Percentiles rank a stretch among this genome's conserved stretches.
phyloP scores from a whole-genome alignment of 1,140 invertebrate species.

The Mizuhopecten yessoensis region DNA sequence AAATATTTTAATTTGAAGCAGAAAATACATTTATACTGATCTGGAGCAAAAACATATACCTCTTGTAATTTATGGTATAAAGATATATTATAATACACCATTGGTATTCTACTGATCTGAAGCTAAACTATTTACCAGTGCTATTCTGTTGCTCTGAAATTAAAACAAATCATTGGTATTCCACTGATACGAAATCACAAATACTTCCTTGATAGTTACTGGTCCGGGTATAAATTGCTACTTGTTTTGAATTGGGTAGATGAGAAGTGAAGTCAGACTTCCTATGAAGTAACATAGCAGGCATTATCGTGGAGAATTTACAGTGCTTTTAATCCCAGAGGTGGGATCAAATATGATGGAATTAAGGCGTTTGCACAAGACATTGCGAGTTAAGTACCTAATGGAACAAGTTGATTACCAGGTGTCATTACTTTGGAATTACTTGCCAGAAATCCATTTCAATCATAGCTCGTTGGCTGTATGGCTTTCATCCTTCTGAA shows the following conservation, averaged over 20 bases:
- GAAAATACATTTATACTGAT: too few species aligned
- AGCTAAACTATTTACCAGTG: too few species aligned
- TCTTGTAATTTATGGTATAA: too few species aligned
- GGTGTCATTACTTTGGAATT: neutral
- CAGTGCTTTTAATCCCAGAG: neutral
- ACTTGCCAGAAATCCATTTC: conserved; percentile 7
- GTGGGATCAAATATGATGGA: neutral
- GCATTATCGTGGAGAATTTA: too few species aligned
- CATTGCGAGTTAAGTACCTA: neutral
- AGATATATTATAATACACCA: too few species aligned
- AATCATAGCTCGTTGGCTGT: neutral
- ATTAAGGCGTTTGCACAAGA: neutral
- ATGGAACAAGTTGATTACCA: neutral
- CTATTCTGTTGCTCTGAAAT: too few species aligned
- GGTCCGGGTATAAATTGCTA: neutral
- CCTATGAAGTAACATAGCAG: neutral
- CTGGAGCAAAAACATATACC: too few species aligned
- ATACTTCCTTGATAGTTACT: neutral
- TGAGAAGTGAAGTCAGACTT: neutral
- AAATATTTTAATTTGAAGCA: too few species aligned
- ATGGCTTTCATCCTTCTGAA: neutral
- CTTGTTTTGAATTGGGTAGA: neutral
- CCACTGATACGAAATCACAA: too few species aligned
- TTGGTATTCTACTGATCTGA: too few species aligned
- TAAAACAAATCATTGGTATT: too few species aligned